Evolutionary conservation across 2,888 invertebrate species (phyloP), one percentile per base, ranked within the genome.

Genomic region (Parelbella ahira): DNA sequence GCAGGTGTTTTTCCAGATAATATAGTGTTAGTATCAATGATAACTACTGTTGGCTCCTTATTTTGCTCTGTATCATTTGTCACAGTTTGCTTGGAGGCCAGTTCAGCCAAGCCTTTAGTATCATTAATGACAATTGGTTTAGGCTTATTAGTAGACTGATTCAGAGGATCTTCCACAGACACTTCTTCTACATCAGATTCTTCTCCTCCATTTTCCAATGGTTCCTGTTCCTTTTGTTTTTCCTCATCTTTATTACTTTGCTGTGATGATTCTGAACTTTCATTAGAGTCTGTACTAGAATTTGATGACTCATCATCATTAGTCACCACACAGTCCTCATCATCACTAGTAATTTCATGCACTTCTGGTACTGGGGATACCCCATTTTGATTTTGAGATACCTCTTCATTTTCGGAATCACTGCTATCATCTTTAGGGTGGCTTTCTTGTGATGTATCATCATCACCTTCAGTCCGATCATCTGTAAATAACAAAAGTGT

Each of bases 1-100:
- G 63, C 50, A 18, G 66, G 48, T 24, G 64, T 62, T 56, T 83
- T 83, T 0, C 78, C 81, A 21, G 86, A 76, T 44, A 88, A 63
- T 54, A 88, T 87, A 7, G 94, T 93, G 83, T 94, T 94, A n/a
- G 94, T 94, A 61, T 95, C 95, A 58, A 95, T 94, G 42, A 95
- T 94, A 37, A 95, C 94, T 56, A 95, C 88, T 3, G 94, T 94
- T 1, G 94, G 93, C 72, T 95, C 92, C 65, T 94, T 92, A 67
- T 91, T 91, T 50, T 88, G 88, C 23, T 63, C 63, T 15, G 5
- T 9, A 50, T 79, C 77, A 58, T 79, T 79, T 36, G 77, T 49
- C 49, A 72, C 81, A 19, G 74, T 53, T 55, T 79, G 80, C 63
- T 92, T 92, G 10, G 90, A 84, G 5, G 93, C 92, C 38, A 93